Conservation (phyloP, 2,888 invertebrate genomes). For the Heliconius hortense region DNA sequence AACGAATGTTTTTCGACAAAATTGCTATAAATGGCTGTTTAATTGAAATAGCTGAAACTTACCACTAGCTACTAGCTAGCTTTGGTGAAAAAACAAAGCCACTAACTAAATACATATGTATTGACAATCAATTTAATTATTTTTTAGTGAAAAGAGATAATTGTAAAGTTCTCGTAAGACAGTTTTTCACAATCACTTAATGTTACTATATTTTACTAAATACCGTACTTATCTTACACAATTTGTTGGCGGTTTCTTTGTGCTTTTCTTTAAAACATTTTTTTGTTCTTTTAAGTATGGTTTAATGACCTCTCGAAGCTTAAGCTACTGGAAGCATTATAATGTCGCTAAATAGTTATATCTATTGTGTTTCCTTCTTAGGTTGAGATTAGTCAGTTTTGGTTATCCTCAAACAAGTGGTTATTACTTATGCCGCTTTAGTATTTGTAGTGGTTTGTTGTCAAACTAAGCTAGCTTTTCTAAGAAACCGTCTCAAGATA, state of each 20-base stretch:
- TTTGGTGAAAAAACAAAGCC: too few relatives aligned
- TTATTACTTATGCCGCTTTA: constrained; percentile 20
- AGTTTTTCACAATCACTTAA: constrained; percentile 28
- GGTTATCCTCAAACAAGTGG: constrained; percentile 25
- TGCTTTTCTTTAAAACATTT: constrained; percentile 30
- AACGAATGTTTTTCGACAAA: too few relatives aligned
- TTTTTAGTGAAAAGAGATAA: not conserved
- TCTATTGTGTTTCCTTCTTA: constrained; percentile 57
- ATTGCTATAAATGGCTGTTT: too few relatives aligned
- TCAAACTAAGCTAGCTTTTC: constrained; percentile 27
- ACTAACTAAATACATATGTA: too few relatives aligned
- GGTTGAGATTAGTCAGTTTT: constrained; percentile 39
- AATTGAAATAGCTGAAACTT: too few relatives aligned
- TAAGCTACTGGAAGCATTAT: constrained; percentile 55
- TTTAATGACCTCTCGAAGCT: constrained; percentile 40
- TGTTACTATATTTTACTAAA: constrained; percentile 24
- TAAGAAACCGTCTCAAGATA: not conserved
- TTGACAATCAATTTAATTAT: not conserved
- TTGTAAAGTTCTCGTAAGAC: not conserved
- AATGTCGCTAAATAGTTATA: constrained; percentile 52
- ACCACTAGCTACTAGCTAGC: too few relatives aligned
- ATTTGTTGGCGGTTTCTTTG: constrained; percentile 36
- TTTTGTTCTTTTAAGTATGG: constrained; percentile 37
- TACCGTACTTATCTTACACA: constrained; percentile 35
- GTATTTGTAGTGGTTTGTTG: constrained; percentile 31